Conservation (phyloP, 2,113 vertebrate genomes). For the Solenodon paradoxus region DNA sequence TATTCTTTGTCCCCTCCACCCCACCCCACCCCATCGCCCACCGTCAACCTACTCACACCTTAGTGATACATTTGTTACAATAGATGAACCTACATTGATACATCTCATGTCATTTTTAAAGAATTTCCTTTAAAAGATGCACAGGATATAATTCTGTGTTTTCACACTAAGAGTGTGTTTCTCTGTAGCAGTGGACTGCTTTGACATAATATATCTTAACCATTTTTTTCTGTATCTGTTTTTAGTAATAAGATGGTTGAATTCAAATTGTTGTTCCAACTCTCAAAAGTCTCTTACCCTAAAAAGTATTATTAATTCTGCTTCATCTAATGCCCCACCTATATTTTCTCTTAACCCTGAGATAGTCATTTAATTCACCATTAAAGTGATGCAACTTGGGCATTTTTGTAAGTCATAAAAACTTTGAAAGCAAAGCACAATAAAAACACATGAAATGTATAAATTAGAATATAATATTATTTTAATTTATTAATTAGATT, state of each 20-base stretch:
- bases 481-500: not conserved
- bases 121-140: not conserved
- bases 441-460: not conserved
- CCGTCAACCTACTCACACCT: not conserved
- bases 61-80: not conserved
- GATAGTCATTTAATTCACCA: not conserved
- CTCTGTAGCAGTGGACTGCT: not conserved
- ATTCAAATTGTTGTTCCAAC: not conserved
- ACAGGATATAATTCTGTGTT: not conserved
- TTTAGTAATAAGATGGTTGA: not conserved
- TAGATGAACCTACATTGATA: not conserved
- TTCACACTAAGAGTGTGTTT: not conserved
- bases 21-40: not conserved
- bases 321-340: not conserved
- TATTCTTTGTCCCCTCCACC: not conserved
- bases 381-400: not conserved
- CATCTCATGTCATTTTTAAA: not conserved
- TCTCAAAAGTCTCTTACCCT: not conserved
- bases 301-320: not conserved
- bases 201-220: not conserved
- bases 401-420: not conserved
- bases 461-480: not conserved
- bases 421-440: not conserved
- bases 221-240: not conserved
- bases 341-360: not conserved